Percentiles rank a stretch among this genome's conserved stretches.
phyloP scores from a whole-genome alignment of 2,113 vertebrate species.

The Macaca fascicularis region T2T-MFA8v1.1 NC_088381.1:104657001-104657500 shows the following conservation, averaged over 20 bases:
- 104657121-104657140: too few relatives aligned
- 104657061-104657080: not conserved
- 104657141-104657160: too few relatives aligned
- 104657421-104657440: not conserved
- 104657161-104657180: too few relatives aligned
- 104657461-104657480: not conserved
- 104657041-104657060: not conserved
- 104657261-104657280: not conserved
- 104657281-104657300: not conserved
- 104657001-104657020: not conserved
- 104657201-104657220: not conserved
- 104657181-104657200: too few relatives aligned
- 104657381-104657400: not conserved
- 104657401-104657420: not conserved
- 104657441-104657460: not conserved
- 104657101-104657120: too few relatives aligned
- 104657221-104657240: not conserved
- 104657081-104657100: too few relatives aligned
- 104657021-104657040: not conserved
- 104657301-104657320: not conserved
- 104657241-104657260: not conserved
- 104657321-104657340: conserved; percentile 12
- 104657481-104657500: not conserved
- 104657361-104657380: not conserved
- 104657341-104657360: not conserved